phyloP scores from a whole-genome alignment of 2,113 vertebrate species.

The Rousettus leschenaultii region DNA sequence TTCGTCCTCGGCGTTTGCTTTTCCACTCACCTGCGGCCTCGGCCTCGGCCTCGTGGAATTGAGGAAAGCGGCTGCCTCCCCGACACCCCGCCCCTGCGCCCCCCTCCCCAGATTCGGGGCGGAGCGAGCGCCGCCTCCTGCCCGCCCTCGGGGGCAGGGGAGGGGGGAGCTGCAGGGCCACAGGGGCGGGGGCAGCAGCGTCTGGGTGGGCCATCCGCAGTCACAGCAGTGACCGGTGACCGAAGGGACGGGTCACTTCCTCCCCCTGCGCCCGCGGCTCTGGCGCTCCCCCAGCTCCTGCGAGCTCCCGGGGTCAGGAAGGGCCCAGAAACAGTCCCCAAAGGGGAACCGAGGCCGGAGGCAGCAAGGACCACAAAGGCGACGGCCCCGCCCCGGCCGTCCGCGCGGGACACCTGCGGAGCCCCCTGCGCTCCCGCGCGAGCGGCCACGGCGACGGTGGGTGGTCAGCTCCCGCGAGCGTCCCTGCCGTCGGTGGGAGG shows the following conservation, averaged over 20 bases:
- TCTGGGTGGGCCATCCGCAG: neutral
- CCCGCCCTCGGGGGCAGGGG: neutral
- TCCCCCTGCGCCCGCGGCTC: neutral
- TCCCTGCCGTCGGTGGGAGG: neutral
- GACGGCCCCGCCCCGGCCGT: neutral
- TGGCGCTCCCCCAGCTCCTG: neutral
- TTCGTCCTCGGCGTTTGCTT: neutral
- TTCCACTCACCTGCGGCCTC: rapidly evolving
- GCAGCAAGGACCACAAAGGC: neutral
- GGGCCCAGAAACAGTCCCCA: neutral
- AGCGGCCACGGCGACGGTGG: neutral
- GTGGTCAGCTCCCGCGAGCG: rapidly evolving
- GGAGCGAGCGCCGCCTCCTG: neutral
- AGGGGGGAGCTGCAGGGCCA: neutral
- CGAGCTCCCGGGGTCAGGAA: neutral
- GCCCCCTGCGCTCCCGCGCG: neutral
- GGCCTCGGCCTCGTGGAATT: neutral
- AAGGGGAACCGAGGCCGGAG: neutral
- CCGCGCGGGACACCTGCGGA: neutral
- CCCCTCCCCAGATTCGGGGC: neutral
- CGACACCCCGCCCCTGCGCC: neutral
- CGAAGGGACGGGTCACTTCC: neutral
- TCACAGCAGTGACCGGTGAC: neutral
- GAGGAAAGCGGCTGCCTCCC: too few relatives aligned
- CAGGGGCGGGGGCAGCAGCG: neutral